phyloP scores from a whole-genome alignment of 2,797 vertebrate genomes.

The Rachycentron canadum region DNA sequence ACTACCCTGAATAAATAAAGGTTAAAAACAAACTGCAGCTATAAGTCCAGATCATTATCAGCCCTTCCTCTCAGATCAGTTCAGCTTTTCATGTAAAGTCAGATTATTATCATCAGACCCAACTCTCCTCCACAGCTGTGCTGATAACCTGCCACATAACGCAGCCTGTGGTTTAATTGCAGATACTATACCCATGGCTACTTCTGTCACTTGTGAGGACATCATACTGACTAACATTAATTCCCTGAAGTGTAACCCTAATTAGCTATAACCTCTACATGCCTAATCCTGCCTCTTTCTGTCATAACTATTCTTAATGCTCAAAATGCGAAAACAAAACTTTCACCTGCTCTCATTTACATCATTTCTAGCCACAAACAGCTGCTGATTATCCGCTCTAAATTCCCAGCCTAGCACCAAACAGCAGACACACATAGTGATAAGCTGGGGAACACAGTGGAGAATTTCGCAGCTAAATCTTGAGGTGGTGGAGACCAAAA shows the following conservation, averaged over 20 bases:
- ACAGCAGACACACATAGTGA: background rate
- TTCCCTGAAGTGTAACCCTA: background rate
- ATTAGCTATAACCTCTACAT: background rate
- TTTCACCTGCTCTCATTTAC: background rate
- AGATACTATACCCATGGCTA: constrained; percentile 6
- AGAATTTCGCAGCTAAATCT: background rate
- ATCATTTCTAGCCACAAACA: background rate
- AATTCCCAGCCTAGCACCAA: background rate
- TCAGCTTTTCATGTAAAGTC: constrained; percentile 33
- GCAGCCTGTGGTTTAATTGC: constrained; percentile 17
- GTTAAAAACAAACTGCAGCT: background rate
- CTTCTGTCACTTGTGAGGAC: constrained; percentile 9
- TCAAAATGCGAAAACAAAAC: background rate
- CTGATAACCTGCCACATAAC: constrained; percentile 37
- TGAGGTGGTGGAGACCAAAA: background rate
- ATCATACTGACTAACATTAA: background rate
- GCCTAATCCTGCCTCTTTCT: background rate
- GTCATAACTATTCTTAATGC: too few relatives aligned
- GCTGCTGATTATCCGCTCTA: background rate
- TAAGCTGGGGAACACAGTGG: background rate
- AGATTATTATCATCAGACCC: constrained; percentile 42
- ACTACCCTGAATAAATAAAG: too few relatives aligned
- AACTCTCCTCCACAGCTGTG: background rate
- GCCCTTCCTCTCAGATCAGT: constrained; percentile 26
- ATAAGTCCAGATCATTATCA: constrained; percentile 12